These are phyloP conservation scores for Drosophila lini DNA, from an alignment of 1,140 invertebrate species.

Conservation along the genomic window DNA sequence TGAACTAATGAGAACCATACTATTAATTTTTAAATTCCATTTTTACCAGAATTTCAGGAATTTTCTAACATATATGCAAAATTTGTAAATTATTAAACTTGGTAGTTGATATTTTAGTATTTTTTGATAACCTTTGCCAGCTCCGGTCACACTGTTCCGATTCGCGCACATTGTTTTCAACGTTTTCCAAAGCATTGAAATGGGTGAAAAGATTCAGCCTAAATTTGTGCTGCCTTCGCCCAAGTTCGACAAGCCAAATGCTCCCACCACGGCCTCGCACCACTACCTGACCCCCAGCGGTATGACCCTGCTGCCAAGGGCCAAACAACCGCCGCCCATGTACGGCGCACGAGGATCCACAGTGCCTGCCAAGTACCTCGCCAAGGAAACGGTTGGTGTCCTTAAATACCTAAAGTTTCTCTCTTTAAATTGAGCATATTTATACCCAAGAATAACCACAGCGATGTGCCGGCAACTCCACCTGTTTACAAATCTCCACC, in stretches of 20 bases:
- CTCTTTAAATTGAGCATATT: neutral
- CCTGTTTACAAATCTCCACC: slow-evolving; percentile 45
- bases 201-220: slow-evolving; percentile 45
- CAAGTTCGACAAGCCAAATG: slow-evolving; percentile 63
- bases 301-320: slow-evolving; percentile 72
- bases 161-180: slow-evolving; percentile 52
- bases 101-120: neutral
- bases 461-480: neutral
- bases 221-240: slow-evolving; percentile 73
- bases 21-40: neutral
- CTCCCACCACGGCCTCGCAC: slow-evolving; percentile 18
- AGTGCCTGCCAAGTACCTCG: slow-evolving; percentile 67
- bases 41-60: neutral
- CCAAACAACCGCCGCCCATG: slow-evolving; percentile 84
- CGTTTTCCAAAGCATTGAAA: slow-evolving; percentile 24
- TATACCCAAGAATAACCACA: neutral
- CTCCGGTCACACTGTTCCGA: slow-evolving; percentile 2
- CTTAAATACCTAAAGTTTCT: neutral
- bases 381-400: slow-evolving; percentile 27
- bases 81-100: neutral
- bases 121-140: neutral
- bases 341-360: slow-evolving; percentile 83
- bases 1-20: neutral
- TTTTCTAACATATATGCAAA: neutral
- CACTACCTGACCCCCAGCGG: slow-evolving; percentile 78